These are phyloP conservation scores for Pecten maximus DNA, from an alignment of 2,888 invertebrate species.

Conservation along the genomic window DNA sequence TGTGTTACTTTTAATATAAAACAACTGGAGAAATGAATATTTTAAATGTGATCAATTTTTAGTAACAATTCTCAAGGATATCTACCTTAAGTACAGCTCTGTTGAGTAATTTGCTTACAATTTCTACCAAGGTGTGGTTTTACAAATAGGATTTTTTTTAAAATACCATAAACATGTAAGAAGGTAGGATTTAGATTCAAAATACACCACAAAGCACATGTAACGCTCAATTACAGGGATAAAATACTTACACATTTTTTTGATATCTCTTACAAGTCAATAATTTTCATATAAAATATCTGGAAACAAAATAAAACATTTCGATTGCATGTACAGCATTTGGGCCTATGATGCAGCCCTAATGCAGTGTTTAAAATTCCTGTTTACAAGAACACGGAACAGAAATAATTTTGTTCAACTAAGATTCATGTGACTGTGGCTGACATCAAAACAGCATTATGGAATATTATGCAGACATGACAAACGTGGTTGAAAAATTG, in stretches of 20 bases:
- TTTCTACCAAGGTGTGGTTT: slow-evolving; percentile 26
- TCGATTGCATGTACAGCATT: slow-evolving; percentile 28
- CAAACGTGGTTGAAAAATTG: not conserved
- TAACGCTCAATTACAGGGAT: slow-evolving; percentile 3
- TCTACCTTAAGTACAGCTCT: slow-evolving; percentile 12
- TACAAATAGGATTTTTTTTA: not conserved
- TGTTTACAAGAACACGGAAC: not conserved
- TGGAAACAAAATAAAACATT: slow-evolving; percentile 25
- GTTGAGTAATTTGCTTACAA: slow-evolving; percentile 22
- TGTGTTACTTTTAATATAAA: not conserved
- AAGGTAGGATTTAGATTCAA: not conserved
- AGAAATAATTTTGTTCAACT: not conserved
- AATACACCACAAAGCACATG: not conserved
- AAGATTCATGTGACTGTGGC: not conserved
- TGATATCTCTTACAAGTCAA: not conserved
- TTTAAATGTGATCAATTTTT: not conserved
- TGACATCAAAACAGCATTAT: not conserved
- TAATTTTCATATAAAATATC: slow-evolving; percentile 19
- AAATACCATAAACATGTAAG: not conserved
- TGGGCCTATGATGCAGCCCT: slow-evolving; percentile 16
- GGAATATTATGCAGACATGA: not conserved
- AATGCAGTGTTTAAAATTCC: slow-evolving; percentile 34
- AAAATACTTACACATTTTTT: slow-evolving; percentile 14
- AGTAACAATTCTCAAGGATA: not conserved
- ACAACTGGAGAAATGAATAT: not conserved